Percentiles rank a stretch among this genome's conserved stretches.
Conservation (phyloP, 2,888 invertebrate species). For the Axea sp. region DNA sequence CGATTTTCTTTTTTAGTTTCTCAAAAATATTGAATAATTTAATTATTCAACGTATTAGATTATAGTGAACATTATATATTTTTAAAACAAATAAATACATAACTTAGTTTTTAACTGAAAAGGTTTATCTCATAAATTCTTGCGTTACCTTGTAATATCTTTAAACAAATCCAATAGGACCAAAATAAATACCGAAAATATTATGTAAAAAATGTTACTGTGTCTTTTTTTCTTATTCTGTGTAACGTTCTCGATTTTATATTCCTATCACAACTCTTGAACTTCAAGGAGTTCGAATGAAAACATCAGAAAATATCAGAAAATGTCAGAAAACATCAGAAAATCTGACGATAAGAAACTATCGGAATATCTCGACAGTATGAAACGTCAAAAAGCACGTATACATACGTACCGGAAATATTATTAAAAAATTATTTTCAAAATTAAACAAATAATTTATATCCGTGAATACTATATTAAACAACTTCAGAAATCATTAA, state of each 20-base stretch:
- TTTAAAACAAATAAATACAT: too few species aligned
- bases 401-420: conserved; percentile 14
- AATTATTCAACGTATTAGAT: too few species aligned
- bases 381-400: conserved; percentile 42
- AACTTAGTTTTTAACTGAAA: too few species aligned
- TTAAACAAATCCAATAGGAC: conserved; percentile 12
- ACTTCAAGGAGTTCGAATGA: conserved; percentile 52
- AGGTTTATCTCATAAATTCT: neutral
- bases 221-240: conserved; percentile 25
- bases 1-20: too few species aligned
- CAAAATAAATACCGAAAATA: conserved; percentile 15
- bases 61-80: too few species aligned
- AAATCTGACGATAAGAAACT: conserved; percentile 50
- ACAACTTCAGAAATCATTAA: too few species aligned
- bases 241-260: conserved; percentile 50
- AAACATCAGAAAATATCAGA: conserved; percentile 56
- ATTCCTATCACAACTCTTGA: conserved; percentile 49
- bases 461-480: too few species aligned
- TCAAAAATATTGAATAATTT: too few species aligned
- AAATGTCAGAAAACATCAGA: conserved; percentile 53
- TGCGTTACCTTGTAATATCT: neutral
- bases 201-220: conserved; percentile 23
- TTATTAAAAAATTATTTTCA: conserved; percentile 41
- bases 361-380: conserved; percentile 47
- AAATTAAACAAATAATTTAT: too few species aligned